Evolutionary conservation across 2,113 vertebrate genomes (phyloP), one percentile per base, ranked within the genome.

Genomic region (Oncorhynchus clarkii): DNA sequence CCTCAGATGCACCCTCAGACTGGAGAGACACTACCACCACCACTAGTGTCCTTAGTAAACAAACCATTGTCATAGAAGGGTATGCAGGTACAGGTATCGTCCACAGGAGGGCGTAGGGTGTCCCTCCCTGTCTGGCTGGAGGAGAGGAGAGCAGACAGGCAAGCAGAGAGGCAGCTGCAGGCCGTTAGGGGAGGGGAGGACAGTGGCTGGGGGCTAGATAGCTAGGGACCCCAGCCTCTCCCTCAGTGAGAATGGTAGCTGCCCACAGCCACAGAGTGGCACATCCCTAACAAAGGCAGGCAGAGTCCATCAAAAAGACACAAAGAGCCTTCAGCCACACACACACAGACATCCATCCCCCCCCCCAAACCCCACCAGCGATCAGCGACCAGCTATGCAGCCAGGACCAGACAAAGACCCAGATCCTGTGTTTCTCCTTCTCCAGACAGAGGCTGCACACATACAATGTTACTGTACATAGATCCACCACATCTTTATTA

Each of bases 291-390:
- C 82, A 89, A 86, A 79, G 77, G 75, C 39, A 45, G 39, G 39
- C 82, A 72, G 73, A 81, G 73, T 70, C 82, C 73, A 87, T 84
- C 74, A 67, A 79, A 88, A 82, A 84, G 75, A 83, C 81, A 85
- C 83, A 90, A 57, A 91, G 73, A 72, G 64, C 81, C 80, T 75
- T 29, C 67, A 70, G 75, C 78, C 64, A 49, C 59, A 74, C 45
- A 74, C 45, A 68, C 31, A 70, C 39, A 39, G 7, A 39, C 39
- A 39, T 7, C 8, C 7, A 45, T n/a, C 4, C 29, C 6, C 34
- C 34, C 31, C 34, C 6, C 34, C 34, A 7, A 34, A 8, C 34
- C 39, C 39, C 39, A 45, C 39, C 2, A 11, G 12, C 2, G 9
- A 45, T 11, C 39, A 12, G 39, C 9, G 39, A 45, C 39, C 39